Conservation (phyloP, 2,113 vertebrate genomes). For the Microtus pennsylvanicus region DNA sequence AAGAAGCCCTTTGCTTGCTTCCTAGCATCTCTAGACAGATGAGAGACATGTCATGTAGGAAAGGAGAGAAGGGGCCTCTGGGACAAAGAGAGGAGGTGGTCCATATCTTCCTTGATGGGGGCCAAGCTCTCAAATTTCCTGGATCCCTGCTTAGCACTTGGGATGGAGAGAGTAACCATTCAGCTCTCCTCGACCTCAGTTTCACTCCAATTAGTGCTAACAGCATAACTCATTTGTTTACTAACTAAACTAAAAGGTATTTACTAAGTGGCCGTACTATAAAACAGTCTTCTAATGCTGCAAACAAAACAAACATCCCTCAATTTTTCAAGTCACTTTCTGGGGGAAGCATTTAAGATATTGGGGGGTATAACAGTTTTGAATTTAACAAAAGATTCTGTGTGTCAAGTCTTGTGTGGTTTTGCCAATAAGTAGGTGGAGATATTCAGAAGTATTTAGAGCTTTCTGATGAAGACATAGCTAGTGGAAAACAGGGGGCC, state of each 20-base stretch:
- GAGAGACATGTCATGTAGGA: neutral
- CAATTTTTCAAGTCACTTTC: neutral
- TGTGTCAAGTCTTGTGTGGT: neutral
- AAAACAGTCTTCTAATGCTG: neutral
- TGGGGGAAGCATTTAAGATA: neutral
- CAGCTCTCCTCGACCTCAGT: neutral
- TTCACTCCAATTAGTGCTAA: neutral
- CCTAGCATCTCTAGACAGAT: neutral
- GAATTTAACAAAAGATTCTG: neutral
- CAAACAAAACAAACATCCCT: neutral
- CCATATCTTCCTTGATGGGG: neutral
- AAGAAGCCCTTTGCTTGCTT: neutral
- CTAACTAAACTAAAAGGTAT: neutral
- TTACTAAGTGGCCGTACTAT: neutral
- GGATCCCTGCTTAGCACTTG: no score
- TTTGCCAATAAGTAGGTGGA: neutral
- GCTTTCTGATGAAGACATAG: neutral
- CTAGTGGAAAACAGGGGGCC: neutral
- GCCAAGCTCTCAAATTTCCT: neutral
- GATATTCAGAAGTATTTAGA: conserved; percentile 1
- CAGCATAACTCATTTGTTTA: neutral
- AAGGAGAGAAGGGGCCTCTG: accelerated
- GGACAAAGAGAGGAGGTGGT: no score
- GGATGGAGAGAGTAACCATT: neutral
- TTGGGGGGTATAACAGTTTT: neutral